These are phyloP conservation scores for Peribatodes rhomboidaria DNA, from an alignment of 2,888 invertebrate genomes.

Conservation along the genomic window DNA sequence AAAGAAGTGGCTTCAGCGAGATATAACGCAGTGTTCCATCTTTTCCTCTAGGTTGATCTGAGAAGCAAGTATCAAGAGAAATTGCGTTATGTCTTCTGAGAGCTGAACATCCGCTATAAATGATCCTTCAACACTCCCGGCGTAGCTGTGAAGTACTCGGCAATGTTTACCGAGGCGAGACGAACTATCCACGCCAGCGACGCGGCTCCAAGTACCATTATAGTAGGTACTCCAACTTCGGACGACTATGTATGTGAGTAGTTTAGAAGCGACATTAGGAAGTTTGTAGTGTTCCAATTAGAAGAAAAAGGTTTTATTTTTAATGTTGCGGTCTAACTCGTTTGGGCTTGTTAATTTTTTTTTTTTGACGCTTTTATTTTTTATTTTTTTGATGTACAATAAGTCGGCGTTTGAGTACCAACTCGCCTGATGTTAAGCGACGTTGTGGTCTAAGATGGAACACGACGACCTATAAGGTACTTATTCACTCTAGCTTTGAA, in stretches of 20 bases:
- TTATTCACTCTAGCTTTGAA: too few species aligned
- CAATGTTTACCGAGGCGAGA: slow-evolving; percentile 12
- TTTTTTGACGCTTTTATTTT: too few species aligned
- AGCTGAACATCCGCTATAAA: slow-evolving; percentile 8
- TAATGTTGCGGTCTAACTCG: neutral
- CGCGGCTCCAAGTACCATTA: neutral
- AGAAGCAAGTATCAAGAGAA: too few species aligned
- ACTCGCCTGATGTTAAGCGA: too few species aligned
- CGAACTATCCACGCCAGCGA: neutral
- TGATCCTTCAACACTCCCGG: neutral
- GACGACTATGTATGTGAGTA: slow-evolving; percentile 3
- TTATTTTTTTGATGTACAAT: too few species aligned
- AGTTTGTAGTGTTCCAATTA: slow-evolving; percentile 7
- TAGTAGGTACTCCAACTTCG: slow-evolving; percentile 2
- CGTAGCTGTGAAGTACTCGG: slow-evolving; percentile 1
- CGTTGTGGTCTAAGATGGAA: too few species aligned
- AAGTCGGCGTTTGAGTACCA: too few species aligned
- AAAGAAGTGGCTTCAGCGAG: too few species aligned
- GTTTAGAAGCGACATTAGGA: slow-evolving; percentile 5
- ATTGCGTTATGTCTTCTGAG: neutral
- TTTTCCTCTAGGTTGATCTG: too few species aligned
- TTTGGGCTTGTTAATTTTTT: too few species aligned
- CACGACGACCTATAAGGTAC: too few species aligned
- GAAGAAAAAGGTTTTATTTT: neutral
- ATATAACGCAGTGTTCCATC: too few species aligned